Evolutionary conservation across 2,113 vertebrate species (phyloP).

Genomic region (Zosterops borbonicus): DNA sequence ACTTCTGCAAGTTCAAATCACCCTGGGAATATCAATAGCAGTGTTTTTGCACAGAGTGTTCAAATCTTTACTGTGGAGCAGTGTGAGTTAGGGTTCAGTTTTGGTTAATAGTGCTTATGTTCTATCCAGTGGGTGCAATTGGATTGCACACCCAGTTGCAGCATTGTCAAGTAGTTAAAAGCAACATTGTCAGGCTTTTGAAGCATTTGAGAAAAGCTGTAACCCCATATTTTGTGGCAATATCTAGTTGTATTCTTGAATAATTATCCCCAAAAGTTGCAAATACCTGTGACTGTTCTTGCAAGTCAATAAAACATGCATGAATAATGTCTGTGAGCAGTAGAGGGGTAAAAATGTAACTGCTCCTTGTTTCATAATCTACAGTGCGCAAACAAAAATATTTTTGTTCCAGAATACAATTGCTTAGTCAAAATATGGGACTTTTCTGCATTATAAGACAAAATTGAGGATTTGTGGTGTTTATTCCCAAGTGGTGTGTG

Average conservation of each 20-base stretch:
- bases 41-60: background rate
- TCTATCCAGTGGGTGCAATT: background rate
- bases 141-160: background rate
- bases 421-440: background rate
- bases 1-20: background rate
- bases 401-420: background rate
- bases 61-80: background rate
- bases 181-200: background rate
- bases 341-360: background rate
- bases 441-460: background rate
- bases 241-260: background rate
- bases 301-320: background rate
- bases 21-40: background rate
- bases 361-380: background rate
- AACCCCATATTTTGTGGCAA: background rate
- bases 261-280: background rate
- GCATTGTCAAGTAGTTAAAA: background rate
- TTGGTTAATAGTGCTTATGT: background rate
- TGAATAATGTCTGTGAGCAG: background rate
- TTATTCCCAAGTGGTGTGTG: background rate
- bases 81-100: background rate
- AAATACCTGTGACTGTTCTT: background rate
- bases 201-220: background rate
- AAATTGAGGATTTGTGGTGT: background rate
- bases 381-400: background rate